Conservation (phyloP, 2,888 invertebrate genomes). For the Drosophila robusta region DNA sequence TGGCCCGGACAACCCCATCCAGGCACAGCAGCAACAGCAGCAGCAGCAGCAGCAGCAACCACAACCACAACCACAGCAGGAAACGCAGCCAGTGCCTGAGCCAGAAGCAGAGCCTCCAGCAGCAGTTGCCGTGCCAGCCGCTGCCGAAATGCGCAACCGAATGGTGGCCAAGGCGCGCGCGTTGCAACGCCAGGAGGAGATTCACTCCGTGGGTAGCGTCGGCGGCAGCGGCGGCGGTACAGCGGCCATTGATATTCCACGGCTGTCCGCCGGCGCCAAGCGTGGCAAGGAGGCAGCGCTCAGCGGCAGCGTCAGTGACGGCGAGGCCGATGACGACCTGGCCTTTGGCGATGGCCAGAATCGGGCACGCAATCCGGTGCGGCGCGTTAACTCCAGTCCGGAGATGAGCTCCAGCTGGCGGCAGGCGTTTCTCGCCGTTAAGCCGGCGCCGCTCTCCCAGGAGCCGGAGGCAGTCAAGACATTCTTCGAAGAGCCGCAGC, state of each 20-base stretch:
- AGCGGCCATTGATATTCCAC: conserved; percentile 89
- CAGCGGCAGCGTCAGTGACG: conserved; percentile 84
- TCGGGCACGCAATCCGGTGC: conserved; percentile 91
- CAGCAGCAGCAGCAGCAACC: conserved; percentile 28
- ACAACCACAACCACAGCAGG: neutral
- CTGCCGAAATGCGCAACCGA: conserved; percentile 53
- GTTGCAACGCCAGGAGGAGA: conserved; percentile 84
- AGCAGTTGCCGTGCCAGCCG: conserved; percentile 24
- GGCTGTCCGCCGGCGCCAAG: conserved; percentile 81
- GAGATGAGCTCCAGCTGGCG: conserved; percentile 97
- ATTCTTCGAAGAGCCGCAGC: conserved; percentile 48
- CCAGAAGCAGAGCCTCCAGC: conserved; percentile 11
- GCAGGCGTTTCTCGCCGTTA: conserved; percentile 87
- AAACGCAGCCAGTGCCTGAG: conserved; percentile 9
- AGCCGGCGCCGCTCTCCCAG: conserved; percentile 82
- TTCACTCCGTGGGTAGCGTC: conserved; percentile 66
- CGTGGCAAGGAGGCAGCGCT: conserved; percentile 82
- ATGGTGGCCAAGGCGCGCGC: conserved; percentile 77
- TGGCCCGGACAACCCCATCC: conserved; percentile 80
- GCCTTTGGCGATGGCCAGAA: conserved; percentile 84
- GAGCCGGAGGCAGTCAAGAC: conserved; percentile 66
- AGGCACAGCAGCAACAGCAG: conserved; percentile 38
- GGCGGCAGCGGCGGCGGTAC: conserved; percentile 85
- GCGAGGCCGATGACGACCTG: conserved; percentile 86
- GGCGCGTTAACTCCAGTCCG: conserved; percentile 95